These are phyloP conservation scores for Drosophila jambulina DNA, from an alignment of 1,140 invertebrate species.

Conservation along the genomic window DNA sequence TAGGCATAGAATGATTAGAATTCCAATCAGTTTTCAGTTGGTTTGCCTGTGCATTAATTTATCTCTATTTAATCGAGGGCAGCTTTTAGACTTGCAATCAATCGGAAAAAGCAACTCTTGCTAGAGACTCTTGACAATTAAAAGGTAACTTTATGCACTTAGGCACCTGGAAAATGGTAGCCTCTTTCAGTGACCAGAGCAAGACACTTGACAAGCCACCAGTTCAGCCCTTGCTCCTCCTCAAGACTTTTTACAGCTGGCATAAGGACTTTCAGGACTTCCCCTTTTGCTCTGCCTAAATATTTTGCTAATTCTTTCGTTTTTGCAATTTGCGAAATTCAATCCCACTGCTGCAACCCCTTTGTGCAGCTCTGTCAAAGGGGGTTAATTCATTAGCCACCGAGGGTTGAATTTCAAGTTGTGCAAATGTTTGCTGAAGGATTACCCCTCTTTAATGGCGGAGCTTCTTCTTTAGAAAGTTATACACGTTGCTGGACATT, in stretches of 20 bases:
- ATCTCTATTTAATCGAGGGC: background rate
- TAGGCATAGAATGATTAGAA: conserved; percentile 13
- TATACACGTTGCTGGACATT: conserved; percentile 42
- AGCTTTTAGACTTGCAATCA: background rate
- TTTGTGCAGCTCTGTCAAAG: background rate
- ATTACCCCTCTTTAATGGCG: conserved; percentile 37
- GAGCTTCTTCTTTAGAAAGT: conserved; percentile 14
- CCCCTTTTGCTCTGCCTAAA: conserved; percentile 3
- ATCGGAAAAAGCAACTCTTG: background rate
- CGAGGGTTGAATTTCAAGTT: conserved; percentile 44
- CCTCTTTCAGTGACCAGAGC: too few relatives aligned
- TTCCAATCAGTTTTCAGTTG: conserved; percentile 13
- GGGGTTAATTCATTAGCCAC: conserved; percentile 48
- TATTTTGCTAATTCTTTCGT: conserved; percentile 24
- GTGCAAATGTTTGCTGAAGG: conserved; percentile 20
- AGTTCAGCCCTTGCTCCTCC: too few relatives aligned
- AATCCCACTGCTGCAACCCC: conserved; percentile 35
- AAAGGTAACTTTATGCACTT: background rate
- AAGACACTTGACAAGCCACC: too few relatives aligned
- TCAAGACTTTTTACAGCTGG: background rate
- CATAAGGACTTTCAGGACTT: conserved; percentile 1
- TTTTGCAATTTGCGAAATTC: conserved; percentile 33
- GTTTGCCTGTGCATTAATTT: background rate
- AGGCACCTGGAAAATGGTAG: too few relatives aligned
- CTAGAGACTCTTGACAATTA: background rate